These are phyloP conservation scores for Sternotherus odoratus DNA, from an alignment of 2,797 vertebrate genomes.

Conservation along the genomic window DNA sequence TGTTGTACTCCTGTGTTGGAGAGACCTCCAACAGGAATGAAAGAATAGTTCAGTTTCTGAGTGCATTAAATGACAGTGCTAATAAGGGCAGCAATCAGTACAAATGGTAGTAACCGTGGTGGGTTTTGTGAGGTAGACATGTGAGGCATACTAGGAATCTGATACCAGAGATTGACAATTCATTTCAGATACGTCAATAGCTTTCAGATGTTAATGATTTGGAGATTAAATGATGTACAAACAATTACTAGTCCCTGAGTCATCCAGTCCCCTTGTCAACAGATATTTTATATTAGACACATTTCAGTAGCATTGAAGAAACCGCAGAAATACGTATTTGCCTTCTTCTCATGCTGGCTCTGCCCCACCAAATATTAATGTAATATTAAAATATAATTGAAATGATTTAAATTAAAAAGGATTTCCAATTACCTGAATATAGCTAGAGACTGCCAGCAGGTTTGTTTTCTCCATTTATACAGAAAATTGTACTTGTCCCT, in stretches of 20 bases:
- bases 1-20: background rate
- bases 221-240: background rate
- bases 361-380: conserved; percentile 10
- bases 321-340: background rate
- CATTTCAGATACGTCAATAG: accelerated
- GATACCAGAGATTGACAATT: background rate
- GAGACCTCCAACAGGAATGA: background rate
- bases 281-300: background rate
- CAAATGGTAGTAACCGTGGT: background rate
- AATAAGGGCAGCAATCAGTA: background rate
- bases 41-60: background rate
- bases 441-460: background rate
- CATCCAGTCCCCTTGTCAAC: background rate
- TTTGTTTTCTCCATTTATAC: background rate
- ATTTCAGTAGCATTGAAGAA: conserved; percentile 22
- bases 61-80: background rate
- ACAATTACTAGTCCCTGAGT: background rate
- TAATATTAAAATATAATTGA: conserved; percentile 18
- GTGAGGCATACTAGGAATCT: background rate
- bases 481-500: conserved; percentile 19
- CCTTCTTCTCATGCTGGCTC: background rate
- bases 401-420: conserved; percentile 29
- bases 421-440: background rate
- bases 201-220: background rate
- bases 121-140: background rate